Percentiles rank a stretch among this genome's conserved stretches.
These are phyloP conservation scores for Cherax destructor DNA, from an alignment of 1,140 invertebrate species.

Conservation along the genomic window DNA sequence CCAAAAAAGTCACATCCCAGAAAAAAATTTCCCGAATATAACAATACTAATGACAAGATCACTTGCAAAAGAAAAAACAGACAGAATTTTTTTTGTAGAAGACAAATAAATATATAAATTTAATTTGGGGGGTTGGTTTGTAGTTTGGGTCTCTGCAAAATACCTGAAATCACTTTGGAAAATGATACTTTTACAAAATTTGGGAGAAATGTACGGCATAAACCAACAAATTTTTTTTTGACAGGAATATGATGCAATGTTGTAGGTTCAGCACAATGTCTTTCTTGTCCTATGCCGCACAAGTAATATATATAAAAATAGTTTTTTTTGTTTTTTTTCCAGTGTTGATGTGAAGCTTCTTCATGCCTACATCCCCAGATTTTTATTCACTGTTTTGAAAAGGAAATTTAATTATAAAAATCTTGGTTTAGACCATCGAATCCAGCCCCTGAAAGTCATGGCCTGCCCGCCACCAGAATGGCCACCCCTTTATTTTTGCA, in stretches of 20 bases:
- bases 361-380: slow-evolving; percentile 64
- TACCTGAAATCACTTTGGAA: slow-evolving; percentile 69
- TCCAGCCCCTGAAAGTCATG: too few relatives aligned
- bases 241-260: slow-evolving; percentile 62
- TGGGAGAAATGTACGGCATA: slow-evolving; percentile 40
- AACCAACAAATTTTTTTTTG: slow-evolving; percentile 42
- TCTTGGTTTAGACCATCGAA: neutral
- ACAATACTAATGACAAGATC: slow-evolving; percentile 14
- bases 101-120: slow-evolving; percentile 56
- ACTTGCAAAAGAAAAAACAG: slow-evolving; percentile 8
- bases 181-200: slow-evolving; percentile 59
- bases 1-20: slow-evolving; percentile 36
- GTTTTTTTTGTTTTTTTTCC: slow-evolving; percentile 69
- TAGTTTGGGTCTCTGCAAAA: slow-evolving; percentile 61
- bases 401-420: slow-evolving; percentile 24
- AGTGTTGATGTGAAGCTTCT: slow-evolving; percentile 54
- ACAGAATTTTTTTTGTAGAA: slow-evolving; percentile 27
- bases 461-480: too few relatives aligned
- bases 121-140: slow-evolving; percentile 38
- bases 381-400: slow-evolving; percentile 11
- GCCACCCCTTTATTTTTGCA: too few relatives aligned
- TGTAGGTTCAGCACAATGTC: slow-evolving; percentile 64
- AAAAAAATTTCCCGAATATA: slow-evolving; percentile 13
- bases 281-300: slow-evolving; percentile 68
- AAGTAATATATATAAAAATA: slow-evolving; percentile 65